Conservation (phyloP, 2,113 vertebrate species). For the Lipotes vexillifer region DNA sequence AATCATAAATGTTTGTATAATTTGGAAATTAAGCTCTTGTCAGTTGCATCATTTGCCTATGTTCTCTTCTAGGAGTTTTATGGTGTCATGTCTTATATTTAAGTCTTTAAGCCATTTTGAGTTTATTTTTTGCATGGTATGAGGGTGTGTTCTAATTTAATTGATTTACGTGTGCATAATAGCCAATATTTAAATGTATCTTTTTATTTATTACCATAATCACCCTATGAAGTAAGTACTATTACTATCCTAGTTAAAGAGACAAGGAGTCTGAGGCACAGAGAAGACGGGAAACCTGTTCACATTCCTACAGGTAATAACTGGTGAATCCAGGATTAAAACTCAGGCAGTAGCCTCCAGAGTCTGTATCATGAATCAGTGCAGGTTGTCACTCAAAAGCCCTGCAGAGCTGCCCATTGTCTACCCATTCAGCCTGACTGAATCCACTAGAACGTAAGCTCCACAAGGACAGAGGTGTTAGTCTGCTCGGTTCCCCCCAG, state of each 20-base stretch:
- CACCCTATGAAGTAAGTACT: background rate
- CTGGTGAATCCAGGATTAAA: background rate
- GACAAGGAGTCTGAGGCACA: background rate
- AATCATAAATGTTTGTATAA: background rate
- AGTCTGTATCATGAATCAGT: background rate
- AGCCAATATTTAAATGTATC: background rate
- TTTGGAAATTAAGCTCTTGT: too few relatives aligned
- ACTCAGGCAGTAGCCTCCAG: fast-evolving
- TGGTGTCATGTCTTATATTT: too few relatives aligned
- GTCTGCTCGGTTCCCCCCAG: background rate
- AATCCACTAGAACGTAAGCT: background rate
- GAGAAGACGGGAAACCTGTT: background rate
- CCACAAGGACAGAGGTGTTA: background rate
- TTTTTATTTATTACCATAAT: background rate
- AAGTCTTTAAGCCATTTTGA: too few relatives aligned
- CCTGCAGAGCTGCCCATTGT: background rate
- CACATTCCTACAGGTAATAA: background rate
- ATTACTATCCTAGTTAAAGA: background rate
- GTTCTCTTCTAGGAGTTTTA: too few relatives aligned
- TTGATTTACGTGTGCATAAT: background rate
- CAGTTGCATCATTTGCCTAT: too few relatives aligned
- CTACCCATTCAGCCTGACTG: background rate
- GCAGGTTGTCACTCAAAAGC: background rate
- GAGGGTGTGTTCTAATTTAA: too few relatives aligned
- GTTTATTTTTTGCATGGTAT: too few relatives aligned